phyloP scores from a whole-genome alignment of 2,797 vertebrate species.

The Cyprinella venusta region DNA sequence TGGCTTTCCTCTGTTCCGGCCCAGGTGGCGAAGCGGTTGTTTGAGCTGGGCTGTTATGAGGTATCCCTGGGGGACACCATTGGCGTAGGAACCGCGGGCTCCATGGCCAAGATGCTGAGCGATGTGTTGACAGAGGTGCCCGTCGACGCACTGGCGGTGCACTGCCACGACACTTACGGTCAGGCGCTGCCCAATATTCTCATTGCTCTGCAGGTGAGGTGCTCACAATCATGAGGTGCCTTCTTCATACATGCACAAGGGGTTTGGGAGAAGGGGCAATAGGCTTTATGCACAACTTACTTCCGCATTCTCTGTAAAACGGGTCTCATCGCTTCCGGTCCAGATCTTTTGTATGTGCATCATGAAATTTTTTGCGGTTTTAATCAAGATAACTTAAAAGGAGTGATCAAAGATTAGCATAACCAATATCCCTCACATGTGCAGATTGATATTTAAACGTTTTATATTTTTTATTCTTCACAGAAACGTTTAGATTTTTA shows the following conservation, averaged over 20 bases:
- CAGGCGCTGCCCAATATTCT: slow-evolving; percentile 95
- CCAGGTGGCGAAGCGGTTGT: slow-evolving; percentile 89
- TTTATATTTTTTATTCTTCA: no score
- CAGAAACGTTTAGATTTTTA: no score
- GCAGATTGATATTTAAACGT: no score
- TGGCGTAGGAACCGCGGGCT: slow-evolving; percentile 90
- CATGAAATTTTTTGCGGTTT: no score
- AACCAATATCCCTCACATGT: no score
- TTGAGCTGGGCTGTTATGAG: slow-evolving; percentile 93
- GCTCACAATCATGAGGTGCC: slow-evolving; percentile 19
- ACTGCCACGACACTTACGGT: slow-evolving; percentile 95
- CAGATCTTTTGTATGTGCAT: no score
- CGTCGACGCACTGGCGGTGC: slow-evolving; percentile 83
- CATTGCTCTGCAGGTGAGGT: slow-evolving; percentile 90
- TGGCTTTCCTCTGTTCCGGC: slow-evolving; percentile 51
- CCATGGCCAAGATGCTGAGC: slow-evolving; percentile 88
- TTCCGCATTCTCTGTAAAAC: no score
- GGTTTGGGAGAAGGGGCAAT: not conserved
- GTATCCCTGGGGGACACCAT: slow-evolving; percentile 92
- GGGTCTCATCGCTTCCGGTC: no score
- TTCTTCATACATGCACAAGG: slow-evolving; percentile 31
- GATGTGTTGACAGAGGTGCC: slow-evolving; percentile 90
- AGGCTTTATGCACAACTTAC: no score
- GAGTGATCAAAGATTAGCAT: no score
- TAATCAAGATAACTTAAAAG: no score